These are phyloP conservation scores for Oryzaephilus surinamensis DNA, from an alignment of 1,140 invertebrate genomes.

Conservation along the genomic window DNA sequence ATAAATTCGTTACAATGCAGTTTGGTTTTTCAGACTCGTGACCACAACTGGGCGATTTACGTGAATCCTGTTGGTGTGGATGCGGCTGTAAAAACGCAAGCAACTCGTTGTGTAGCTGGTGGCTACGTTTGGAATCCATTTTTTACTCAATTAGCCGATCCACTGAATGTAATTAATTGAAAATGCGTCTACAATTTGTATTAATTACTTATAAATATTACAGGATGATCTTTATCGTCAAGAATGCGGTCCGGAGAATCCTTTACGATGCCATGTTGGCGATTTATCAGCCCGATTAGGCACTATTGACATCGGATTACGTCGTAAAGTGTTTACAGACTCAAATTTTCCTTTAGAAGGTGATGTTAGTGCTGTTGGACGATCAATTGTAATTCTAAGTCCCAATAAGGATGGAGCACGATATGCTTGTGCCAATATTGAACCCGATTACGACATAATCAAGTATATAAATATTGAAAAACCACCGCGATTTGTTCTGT, in stretches of 20 bases:
- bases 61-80: constrained; percentile 91
- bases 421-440: constrained; percentile 85
- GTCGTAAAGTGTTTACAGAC: constrained; percentile 71
- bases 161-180: constrained; percentile 60
- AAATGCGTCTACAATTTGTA: not conserved
- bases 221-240: constrained; percentile 74
- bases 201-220: constrained; percentile 12
- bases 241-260: constrained; percentile 80
- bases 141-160: constrained; percentile 80
- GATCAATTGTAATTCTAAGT: constrained; percentile 76
- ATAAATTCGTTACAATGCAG: constrained; percentile 5
- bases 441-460: constrained; percentile 81
- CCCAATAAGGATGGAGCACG: constrained; percentile 57
- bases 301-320: constrained; percentile 69
- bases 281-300: constrained; percentile 79
- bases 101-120: constrained; percentile 75
- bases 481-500: constrained; percentile 79
- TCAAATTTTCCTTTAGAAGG: constrained; percentile 79
- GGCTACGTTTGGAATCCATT: constrained; percentile 92
- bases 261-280: constrained; percentile 84
- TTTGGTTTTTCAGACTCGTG: constrained; percentile 57
- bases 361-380: constrained; percentile 62
- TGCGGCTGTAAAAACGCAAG: constrained; percentile 67
- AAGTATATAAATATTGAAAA: constrained; percentile 82
- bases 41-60: constrained; percentile 88